Evolutionary conservation across 2,797 vertebrate species (phyloP).

Genomic region (Setipinna tenuifilis): DNA sequence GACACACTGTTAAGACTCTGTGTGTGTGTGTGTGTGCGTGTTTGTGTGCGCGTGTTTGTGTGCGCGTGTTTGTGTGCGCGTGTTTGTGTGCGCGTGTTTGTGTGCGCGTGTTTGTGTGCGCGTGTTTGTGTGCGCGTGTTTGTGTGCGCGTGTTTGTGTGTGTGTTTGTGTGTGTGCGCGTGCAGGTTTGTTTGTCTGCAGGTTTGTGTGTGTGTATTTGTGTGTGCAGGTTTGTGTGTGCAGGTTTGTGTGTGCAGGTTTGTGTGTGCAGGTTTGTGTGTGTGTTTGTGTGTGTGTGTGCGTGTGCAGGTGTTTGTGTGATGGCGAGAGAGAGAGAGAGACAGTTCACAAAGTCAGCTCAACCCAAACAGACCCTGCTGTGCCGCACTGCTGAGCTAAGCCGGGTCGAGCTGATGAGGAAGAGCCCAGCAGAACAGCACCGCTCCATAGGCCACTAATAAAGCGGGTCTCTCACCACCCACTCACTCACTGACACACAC

Average conservation of each 20-base stretch:
- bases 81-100: not conserved
- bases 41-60: not conserved
- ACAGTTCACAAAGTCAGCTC: not conserved
- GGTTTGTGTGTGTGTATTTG: not conserved
- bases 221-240: not conserved
- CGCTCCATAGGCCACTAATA: not conserved
- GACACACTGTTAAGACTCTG: not conserved
- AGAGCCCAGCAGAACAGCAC: not conserved
- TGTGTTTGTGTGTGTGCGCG: not conserved
- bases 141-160: not conserved
- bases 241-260: not conserved
- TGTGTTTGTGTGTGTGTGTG: not conserved
- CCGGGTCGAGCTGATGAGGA: not conserved
- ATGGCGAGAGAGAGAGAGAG: too few relatives aligned
- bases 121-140: not conserved
- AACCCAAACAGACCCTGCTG: not conserved
- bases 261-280: not conserved
- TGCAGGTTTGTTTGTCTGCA: not conserved
- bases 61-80: constrained; percentile 25
- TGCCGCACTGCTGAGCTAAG: not conserved
- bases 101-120: not conserved
- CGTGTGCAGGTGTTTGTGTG: not conserved
- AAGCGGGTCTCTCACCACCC: not conserved
- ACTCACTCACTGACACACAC: too few relatives aligned
- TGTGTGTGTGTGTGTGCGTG: not conserved